Base-by-base conservation (phyloP, 2,113 vertebrate species). In the Lampris megalopsis region DNA sequence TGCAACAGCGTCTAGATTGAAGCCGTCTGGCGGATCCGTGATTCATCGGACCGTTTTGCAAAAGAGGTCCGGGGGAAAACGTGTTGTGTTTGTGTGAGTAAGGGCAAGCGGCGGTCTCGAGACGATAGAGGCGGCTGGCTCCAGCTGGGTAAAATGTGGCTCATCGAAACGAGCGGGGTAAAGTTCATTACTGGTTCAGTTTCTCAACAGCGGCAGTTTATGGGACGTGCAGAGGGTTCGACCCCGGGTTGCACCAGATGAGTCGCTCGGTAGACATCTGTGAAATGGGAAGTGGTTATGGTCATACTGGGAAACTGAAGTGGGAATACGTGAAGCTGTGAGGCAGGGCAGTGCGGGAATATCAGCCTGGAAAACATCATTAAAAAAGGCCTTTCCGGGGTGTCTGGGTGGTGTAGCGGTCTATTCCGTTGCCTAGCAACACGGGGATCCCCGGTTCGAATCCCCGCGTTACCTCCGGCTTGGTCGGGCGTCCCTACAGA, bases 221-320 rank as follows among this genome's bases (percentile, higher is more conserved):
- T 24, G 24, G 24, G 24, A 24, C 24, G 24, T 24, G 24, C 24
- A 24, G 24, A 24, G 24, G 24, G 24, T 24, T 24, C 24, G 24
- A 24, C 24, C 24, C 24, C 24, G 24, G 24, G 24, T 24, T 24
- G 24, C 24, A 24, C 24, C 24, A 0, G 24, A 24, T 24, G 24
- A 24, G 24, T 24, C 24, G 24, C 24, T 24, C 24, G 24, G 24
- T 24, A 24, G 24, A 24, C 24, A 24, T 24, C 24, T 24, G 24
- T 24, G 24, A 24, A 24, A 24, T 24, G 57, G 13, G 42, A 13
- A 42, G 62, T 36, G 50, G 60, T 54, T 84, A 76, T 60, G 70
- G 73, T 77, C 73, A n/a, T 2, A 69, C 54, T 75, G 52, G 69
- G 65, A 47, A 72, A 53, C 56, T 82, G n/a, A 65, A 73, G 77